Conservation (phyloP, 2,888 invertebrate species). For the Scaptomyza flava region DNA sequence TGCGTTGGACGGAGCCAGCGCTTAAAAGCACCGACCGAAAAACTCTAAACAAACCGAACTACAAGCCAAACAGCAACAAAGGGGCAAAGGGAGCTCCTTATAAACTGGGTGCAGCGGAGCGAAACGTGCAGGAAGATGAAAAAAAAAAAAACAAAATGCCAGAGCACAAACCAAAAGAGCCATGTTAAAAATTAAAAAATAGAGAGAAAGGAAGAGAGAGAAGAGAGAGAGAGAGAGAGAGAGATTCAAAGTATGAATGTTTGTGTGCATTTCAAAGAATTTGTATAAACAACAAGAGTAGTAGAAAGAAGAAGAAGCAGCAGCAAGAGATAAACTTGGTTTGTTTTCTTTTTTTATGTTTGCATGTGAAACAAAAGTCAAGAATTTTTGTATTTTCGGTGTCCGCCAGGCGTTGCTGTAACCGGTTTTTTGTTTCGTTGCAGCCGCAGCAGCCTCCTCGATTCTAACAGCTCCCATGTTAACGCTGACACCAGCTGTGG, state of each 20-base stretch:
- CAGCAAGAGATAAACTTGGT: conserved; percentile 70
- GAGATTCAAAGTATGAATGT: conserved; percentile 25
- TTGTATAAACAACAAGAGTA: conserved; percentile 69
- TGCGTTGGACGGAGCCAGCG: conserved; percentile 37
- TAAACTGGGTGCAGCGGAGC: conserved; percentile 62
- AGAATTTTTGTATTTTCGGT: conserved; percentile 17
- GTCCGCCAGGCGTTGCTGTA: conserved; percentile 44
- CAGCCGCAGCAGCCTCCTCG: conserved; percentile 21
- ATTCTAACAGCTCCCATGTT: conserved; percentile 29
- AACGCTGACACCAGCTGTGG: conserved; percentile 51
- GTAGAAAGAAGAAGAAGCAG: conserved; percentile 12
- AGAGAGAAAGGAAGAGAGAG: conserved; percentile 7
- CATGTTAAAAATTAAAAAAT: conserved; percentile 68
- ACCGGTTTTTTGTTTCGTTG: conserved; percentile 69
- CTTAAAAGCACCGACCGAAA: conserved; percentile 70
- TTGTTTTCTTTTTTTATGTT: conserved; percentile 21
- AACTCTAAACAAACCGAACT: conserved; percentile 72
- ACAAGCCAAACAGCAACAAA: conserved; percentile 48
- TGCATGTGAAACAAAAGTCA: conserved; percentile 6
- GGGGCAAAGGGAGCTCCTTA: conserved; percentile 27
- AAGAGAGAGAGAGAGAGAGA: neutral
- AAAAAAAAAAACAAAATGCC: conserved; percentile 54
- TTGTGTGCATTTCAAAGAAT: conserved; percentile 78
- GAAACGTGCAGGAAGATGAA: conserved; percentile 63
- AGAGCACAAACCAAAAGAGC: conserved; percentile 64